phyloP scores from a whole-genome alignment of 2,113 vertebrate genomes.

The Vulpes lagopus region DNA sequence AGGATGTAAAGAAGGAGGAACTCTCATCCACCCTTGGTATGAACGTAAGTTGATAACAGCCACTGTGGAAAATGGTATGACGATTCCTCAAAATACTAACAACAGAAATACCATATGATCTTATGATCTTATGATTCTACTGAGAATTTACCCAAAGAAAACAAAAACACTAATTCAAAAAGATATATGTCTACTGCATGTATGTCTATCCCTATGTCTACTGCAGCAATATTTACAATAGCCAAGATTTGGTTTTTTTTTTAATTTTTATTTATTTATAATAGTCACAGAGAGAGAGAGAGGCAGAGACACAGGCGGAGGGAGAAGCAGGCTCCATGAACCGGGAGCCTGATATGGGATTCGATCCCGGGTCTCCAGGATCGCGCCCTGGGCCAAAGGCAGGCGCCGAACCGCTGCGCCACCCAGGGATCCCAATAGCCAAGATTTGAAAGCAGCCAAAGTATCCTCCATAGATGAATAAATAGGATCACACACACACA shows the following conservation, averaged over 20 bases:
- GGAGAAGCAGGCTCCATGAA: too few relatives aligned
- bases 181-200: not conserved
- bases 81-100: not conserved
- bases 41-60: not conserved
- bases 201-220: not conserved
- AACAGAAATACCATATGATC: not conserved
- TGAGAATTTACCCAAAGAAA: not conserved
- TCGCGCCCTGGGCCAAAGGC: too few relatives aligned
- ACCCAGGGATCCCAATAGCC: too few relatives aligned
- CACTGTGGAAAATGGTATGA: not conserved
- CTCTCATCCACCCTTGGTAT: not conserved
- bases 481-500: too few relatives aligned
- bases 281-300: too few relatives aligned
- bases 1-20: not conserved
- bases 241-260: too few relatives aligned
- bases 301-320: too few relatives aligned
- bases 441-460: not conserved
- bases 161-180: not conserved
- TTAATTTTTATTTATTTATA: too few relatives aligned
- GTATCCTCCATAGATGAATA: not conserved
- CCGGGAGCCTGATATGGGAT: too few relatives aligned
- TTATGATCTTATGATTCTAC: not conserved
- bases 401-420: too few relatives aligned
- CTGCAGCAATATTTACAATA: not conserved
- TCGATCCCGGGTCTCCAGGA: too few relatives aligned